Evolutionary conservation across 2,797 vertebrate species (phyloP).

Genomic region (Podargus strigoides): DNA sequence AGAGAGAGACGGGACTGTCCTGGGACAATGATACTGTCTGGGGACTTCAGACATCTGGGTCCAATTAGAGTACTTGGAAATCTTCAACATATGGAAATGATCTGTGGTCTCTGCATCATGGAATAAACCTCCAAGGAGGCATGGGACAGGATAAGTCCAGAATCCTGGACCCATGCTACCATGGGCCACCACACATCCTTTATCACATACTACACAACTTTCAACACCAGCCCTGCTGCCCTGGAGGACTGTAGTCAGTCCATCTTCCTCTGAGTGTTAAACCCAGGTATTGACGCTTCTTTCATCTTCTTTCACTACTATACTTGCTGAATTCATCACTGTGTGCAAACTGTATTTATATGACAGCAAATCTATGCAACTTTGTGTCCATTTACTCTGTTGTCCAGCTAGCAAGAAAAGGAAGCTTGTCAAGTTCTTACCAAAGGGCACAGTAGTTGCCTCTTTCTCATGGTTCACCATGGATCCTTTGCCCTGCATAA

Average conservation of each 20-base stretch:
- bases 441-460: not conserved
- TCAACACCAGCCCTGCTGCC: not conserved
- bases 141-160: not conserved
- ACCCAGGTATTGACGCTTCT: not conserved
- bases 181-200: not conserved
- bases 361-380: constrained; percentile 39
- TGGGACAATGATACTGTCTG: not conserved
- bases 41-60: not conserved
- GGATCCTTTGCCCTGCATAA: not conserved
- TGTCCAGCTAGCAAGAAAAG: not conserved
- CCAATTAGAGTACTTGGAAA: not conserved
- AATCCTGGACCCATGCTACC: not conserved
- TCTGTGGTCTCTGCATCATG: not conserved
- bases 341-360: not conserved
- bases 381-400: not conserved
- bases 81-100: not conserved
- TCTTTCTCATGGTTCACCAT: not conserved
- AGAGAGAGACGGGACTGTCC: not conserved
- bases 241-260: not conserved
- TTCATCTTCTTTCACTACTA: not conserved
- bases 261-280: not conserved
- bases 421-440: not conserved
- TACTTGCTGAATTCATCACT: constrained; percentile 18
- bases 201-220: not conserved
- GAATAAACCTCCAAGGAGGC: not conserved